phyloP scores from a whole-genome alignment of 2,888 invertebrate genomes.

The Yponomeuta plumbellus region DNA sequence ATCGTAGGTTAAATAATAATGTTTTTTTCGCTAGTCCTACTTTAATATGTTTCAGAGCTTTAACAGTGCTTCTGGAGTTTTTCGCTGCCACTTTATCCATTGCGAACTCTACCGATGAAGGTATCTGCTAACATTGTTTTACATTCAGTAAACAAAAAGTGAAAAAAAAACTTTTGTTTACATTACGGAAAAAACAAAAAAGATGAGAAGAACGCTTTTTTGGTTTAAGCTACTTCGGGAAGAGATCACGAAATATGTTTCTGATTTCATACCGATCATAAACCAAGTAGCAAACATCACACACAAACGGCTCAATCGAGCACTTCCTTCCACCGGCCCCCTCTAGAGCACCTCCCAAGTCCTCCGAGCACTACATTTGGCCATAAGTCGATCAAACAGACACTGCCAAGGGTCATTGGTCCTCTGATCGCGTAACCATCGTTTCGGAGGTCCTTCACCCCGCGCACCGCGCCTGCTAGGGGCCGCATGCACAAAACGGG shows the following conservation, averaged over 20 bases:
- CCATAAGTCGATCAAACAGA: constrained; percentile 35
- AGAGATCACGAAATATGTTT: not conserved
- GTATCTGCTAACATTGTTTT: no score
- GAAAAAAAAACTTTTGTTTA: no score
- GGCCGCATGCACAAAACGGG: not conserved
- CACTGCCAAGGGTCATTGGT: constrained; percentile 42
- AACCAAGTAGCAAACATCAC: not conserved
- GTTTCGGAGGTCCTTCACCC: constrained; percentile 25
- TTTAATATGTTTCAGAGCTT: no score
- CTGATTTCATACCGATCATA: not conserved
- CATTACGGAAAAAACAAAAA: no score
- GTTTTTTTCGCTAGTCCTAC: no score
- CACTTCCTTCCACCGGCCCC: not conserved
- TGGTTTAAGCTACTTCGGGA: no score
- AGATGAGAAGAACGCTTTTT: no score
- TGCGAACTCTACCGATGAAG: no score
- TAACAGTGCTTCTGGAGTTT: no score
- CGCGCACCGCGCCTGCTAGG: not conserved
- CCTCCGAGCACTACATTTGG: constrained; percentile 25
- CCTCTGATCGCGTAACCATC: constrained; percentile 52
- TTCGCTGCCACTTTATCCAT: no score
- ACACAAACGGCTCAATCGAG: not conserved
- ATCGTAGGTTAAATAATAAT: no score
- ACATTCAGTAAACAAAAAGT: no score
- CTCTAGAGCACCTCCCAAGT: not conserved